phyloP scores from a whole-genome alignment of 1,140 invertebrate genomes.

The Tetragnatha versicolor region DNA sequence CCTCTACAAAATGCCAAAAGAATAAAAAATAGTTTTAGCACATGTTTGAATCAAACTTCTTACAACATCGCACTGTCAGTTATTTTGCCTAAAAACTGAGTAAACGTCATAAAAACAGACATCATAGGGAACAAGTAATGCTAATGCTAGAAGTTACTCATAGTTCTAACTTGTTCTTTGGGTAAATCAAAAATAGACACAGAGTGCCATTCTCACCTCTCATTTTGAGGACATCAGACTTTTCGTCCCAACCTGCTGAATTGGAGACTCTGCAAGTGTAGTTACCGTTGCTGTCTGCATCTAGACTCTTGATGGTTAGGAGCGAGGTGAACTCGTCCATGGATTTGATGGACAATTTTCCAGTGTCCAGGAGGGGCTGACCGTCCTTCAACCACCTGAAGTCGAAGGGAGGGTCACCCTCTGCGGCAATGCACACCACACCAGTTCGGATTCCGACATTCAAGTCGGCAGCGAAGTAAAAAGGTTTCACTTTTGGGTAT shows the following conservation, averaged over 20 bases:
- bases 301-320: background rate
- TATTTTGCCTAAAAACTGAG: too few species aligned
- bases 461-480: conserved; percentile 65
- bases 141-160: too few species aligned
- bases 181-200: too few species aligned
- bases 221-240: background rate
- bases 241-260: background rate
- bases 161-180: too few species aligned
- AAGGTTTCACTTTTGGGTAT: conserved; percentile 53
- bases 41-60: too few species aligned
- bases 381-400: conserved; percentile 58
- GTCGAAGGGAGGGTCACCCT: conserved; percentile 58
- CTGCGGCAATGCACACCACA: conserved; percentile 64
- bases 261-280: conserved; percentile 9
- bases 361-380: background rate
- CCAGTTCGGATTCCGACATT: conserved; percentile 72
- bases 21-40: too few species aligned
- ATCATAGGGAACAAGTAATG: too few species aligned
- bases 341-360: background rate
- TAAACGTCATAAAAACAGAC: too few species aligned
- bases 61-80: too few species aligned
- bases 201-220: background rate
- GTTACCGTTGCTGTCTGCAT: conserved; percentile 7
- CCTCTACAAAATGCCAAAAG: too few species aligned
- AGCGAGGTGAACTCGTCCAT: background rate